Base-by-base conservation (phyloP, 2,888 invertebrate genomes). In the Orthosia gothica region DNA sequence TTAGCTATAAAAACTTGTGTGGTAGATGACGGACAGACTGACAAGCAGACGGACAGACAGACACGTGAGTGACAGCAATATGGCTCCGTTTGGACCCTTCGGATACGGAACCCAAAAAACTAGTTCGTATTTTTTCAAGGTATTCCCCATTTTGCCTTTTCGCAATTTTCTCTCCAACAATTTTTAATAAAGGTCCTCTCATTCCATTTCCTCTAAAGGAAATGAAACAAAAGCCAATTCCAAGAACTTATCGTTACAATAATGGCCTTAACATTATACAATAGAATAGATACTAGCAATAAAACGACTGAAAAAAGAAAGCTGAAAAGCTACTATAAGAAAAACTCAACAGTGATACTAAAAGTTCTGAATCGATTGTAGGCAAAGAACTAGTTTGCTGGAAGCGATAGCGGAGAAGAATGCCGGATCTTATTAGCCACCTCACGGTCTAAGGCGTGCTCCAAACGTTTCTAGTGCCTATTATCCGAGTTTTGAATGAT, bases 401-500 rank as follows among this genome's bases (percentile, higher is more conserved):
- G 79, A 82, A 79, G 68, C 23, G 50, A 55, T 82, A 32, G 47
- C 40, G 57, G 54, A 47, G 69, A 89, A 85, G 88, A 88, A 86
- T 77, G 79, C 70, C 52, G 65, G 68, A 66, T 83, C 80, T 83
- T 84, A 89, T 88, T 89, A 87, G 84, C 68, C 71, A 3, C 47
- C 79, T 88, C 74, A 84, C 86, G 84, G 85, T 87, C 82, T 81
- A 50, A 78, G 76, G 79, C 77, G 77, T 76, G 80, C 80, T 82
- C 75, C 82, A 87, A 91, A 87, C 88, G 84, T 82, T 89, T 86
- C 89, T 88, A 90, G 89, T 89, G 85, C 85, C 91, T 88, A 92
- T 93, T 93, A 90, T 91, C 87, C 88, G 89, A 92, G 89, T 92
- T 92, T 90, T 90, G 89, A 93, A 92, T 92, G 91, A 93, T 91